Evolutionary conservation across 92 coral and sea anemone genomes (phyloP).

Genomic region (Diadumene lineata): DNA sequence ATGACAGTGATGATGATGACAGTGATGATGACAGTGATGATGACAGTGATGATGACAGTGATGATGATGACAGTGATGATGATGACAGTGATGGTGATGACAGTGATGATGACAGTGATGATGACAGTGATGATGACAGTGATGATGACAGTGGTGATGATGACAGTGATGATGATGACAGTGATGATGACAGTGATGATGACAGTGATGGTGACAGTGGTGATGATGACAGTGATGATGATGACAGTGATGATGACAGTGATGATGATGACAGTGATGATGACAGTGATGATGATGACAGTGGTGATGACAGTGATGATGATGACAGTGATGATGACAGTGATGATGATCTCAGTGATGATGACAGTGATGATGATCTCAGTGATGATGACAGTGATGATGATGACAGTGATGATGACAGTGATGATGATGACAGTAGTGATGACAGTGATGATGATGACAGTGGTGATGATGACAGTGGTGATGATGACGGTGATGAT

Average conservation of each 20-base stretch:
- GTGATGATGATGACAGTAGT: background rate
- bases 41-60: background rate
- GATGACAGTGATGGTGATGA: background rate
- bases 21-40: background rate
- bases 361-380: background rate
- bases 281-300: background rate
- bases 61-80: background rate
- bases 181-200: background rate
- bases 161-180: background rate
- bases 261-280: background rate
- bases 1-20: background rate
- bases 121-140: background rate
- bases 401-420: background rate
- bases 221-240: background rate
- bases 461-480: background rate
- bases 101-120: background rate
- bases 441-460: background rate
- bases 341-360: background rate
- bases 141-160: too few relatives aligned
- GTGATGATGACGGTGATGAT: background rate
- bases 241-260: background rate
- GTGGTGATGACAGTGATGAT: background rate
- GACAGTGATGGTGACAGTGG: background rate
- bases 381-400: background rate
- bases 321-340: background rate